Percentiles rank a stretch among this genome's conserved stretches.
phyloP scores from a whole-genome alignment of 2,888 invertebrate genomes.

The Peribatodes rhomboidaria region DNA sequence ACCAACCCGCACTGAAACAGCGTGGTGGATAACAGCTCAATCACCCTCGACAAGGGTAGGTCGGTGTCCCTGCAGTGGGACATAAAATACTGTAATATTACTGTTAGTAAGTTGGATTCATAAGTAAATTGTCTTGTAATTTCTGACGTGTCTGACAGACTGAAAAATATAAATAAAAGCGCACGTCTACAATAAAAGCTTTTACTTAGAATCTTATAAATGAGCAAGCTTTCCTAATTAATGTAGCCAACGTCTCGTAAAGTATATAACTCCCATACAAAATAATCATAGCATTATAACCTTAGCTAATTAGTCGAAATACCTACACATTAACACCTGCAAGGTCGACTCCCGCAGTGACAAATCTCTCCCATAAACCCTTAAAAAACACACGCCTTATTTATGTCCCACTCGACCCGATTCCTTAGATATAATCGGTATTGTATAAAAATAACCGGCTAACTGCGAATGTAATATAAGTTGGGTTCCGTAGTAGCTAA shows the following conservation, averaged over 20 bases:
- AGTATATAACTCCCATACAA: constrained; percentile 15
- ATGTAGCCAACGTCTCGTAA: background rate
- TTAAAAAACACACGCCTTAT: constrained; percentile 66
- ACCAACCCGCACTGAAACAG: too few species aligned
- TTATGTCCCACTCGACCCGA: constrained; percentile 64
- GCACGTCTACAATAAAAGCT: background rate
- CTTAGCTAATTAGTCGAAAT: constrained; percentile 31
- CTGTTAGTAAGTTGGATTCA: too few species aligned
- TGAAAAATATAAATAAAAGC: background rate
- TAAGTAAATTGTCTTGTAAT: too few species aligned
- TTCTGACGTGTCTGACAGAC: too few species aligned
- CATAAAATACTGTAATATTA: too few species aligned
- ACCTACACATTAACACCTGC: constrained; percentile 39
- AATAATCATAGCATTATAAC: constrained; percentile 26
- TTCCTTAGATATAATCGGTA: constrained; percentile 66
- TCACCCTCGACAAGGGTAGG: too few species aligned
- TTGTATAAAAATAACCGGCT: constrained; percentile 52
- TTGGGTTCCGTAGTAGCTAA: constrained; percentile 10
- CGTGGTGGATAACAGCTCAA: too few species aligned
- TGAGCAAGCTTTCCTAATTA: background rate
- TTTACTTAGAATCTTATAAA: background rate
- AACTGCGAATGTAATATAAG: background rate
- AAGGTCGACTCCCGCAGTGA: constrained; percentile 53
- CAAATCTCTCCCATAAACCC: constrained; percentile 57
- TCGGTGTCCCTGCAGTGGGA: too few species aligned